Evolutionary conservation across 2,888 invertebrate genomes (phyloP), one percentile per base, ranked within the genome.

Genomic region (Machimus rusticus): DNA sequence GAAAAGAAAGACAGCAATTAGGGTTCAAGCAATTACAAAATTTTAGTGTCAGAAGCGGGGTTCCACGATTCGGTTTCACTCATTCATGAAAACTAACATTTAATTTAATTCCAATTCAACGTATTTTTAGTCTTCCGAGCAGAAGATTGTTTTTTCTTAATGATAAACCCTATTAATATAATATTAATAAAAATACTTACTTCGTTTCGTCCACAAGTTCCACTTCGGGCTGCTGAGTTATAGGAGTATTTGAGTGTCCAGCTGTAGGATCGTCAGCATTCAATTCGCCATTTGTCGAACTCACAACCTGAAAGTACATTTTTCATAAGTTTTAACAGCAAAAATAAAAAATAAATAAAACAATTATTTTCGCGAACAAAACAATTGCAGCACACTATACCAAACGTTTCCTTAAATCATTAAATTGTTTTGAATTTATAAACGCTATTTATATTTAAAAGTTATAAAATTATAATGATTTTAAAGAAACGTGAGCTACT

Each of bases 151-250:
- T n/a, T n/a, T n/a, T n/a, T n/a, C n/a, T n/a, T n/a, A n/a, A n/a
- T n/a, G n/a, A n/a, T n/a, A n/a, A n/a, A n/a, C n/a, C n/a, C n/a
- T n/a, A n/a, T n/a, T n/a, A n/a, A n/a, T n/a, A n/a, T n/a, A n/a
- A n/a, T n/a, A n/a, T n/a, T n/a, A n/a, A n/a, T 39, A 39, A 39
- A 93, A 93, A 93, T 93, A 95, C 97, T 95, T 95, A 98, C 98
- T 98, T 98, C 94, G 98, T 99, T 95, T 99, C 99, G 94, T 99
- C 98, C 91, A 98, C 96, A 92, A 98, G 96, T 93, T 99, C 99
- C 89, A 98, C 97, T 94, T 99, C 99, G 92, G 96, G 96, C 93
- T 96, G 97, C 93, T 96, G 97, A 90, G 98, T 98, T 93, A 99
- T 99, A 90, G 99, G 99, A 91, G 98, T 98, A 94, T 98, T 98